These are phyloP conservation scores for Tiaroga cobitis DNA, from an alignment of 2,797 vertebrate species.

Conservation along the genomic window DNA sequence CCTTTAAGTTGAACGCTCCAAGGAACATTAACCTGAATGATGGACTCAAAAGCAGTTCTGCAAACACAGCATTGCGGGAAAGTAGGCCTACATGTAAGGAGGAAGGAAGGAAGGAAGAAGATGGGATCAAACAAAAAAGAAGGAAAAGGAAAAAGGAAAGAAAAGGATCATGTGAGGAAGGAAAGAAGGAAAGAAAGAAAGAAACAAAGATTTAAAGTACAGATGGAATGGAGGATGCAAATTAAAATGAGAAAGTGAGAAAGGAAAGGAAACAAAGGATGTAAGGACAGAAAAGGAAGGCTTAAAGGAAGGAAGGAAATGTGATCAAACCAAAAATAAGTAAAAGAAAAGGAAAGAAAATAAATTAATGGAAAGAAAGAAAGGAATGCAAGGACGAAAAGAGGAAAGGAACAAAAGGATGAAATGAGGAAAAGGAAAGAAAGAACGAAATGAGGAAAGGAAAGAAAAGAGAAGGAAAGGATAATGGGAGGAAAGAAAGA, in stretches of 20 bases:
- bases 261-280: not conserved
- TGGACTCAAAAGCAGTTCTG: not conserved
- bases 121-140: not conserved
- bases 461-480: no score
- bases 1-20: slow-evolving; percentile 2
- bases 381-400: not conserved
- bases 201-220: not conserved
- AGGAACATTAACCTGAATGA: slow-evolving; percentile 18
- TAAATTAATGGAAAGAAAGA: no score
- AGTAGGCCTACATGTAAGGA: not conserved
- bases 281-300: not conserved
- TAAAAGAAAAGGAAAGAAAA: no score
- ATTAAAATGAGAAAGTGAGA: not conserved
- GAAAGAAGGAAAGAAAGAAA: not conserved
- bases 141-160: not conserved
- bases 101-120: not conserved
- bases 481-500: no score
- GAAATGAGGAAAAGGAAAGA: not conserved
- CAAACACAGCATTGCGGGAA: not conserved
- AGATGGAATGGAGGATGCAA: not conserved
- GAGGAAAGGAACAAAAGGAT: no score
- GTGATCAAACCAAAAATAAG: no score
- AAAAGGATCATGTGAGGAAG: not conserved
- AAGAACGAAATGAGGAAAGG: not conserved
- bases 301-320: not conserved